These are phyloP conservation scores for Meta bourneti DNA, from an alignment of 2,888 invertebrate genomes.

Conservation along the genomic window DNA sequence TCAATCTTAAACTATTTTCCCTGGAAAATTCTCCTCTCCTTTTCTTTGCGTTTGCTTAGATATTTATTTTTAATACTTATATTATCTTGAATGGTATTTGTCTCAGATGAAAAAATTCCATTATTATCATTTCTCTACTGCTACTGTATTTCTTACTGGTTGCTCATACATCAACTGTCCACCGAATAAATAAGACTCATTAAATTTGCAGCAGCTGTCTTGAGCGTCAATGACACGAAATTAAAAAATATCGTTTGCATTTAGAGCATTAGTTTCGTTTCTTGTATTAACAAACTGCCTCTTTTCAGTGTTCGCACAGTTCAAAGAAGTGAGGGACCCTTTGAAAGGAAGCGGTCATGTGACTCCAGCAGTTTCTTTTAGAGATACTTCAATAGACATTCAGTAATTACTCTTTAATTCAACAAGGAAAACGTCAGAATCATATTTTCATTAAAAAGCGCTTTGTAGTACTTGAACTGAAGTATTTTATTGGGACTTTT, in stretches of 20 bases:
- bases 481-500: background rate
- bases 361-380: background rate
- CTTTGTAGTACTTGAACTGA: background rate
- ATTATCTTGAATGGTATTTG: background rate
- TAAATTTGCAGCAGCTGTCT: constrained; percentile 39
- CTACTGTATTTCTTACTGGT: no score
- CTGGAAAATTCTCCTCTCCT: background rate
- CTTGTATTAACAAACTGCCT: background rate
- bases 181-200: constrained; percentile 33
- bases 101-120: no score
- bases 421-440: background rate
- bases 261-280: constrained; percentile 28
- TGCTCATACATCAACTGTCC: no score
- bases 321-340: background rate
- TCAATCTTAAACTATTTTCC: background rate
- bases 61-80: background rate
- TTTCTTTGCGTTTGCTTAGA: background rate
- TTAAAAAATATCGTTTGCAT: constrained; percentile 34
- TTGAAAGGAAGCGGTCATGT: background rate
- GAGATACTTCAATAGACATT: background rate
- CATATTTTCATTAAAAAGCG: background rate
- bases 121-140: no score
- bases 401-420: constrained; percentile 7
- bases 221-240: constrained; percentile 15
- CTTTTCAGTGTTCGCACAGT: background rate